Evolutionary conservation across 2,888 invertebrate genomes (phyloP), one percentile per base, ranked within the genome.

Genomic region (Amblyteles armatorius): DNA sequence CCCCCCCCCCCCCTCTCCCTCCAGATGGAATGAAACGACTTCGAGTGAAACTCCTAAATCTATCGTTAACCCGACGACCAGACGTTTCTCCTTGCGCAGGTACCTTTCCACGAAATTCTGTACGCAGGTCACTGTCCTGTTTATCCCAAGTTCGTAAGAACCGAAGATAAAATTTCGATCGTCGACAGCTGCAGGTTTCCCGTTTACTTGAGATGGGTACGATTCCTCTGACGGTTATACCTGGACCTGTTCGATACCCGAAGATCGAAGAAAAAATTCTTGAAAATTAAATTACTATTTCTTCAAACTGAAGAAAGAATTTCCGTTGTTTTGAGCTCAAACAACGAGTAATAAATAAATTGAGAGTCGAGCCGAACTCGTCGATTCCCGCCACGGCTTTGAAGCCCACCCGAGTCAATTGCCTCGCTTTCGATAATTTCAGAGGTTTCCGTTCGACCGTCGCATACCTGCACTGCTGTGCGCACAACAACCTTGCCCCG

Each of bases 401-500:
- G 40, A 40, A 40, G 40, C 40, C 40, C 40, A 16, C 29, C 0
- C 6, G 60, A 33, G 60, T 29, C 29, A n/a, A 57, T 19, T 55
- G 55, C 22, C 13, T 16, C 1, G 33, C 9, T n/a, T 29, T 13
- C 60, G 33, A 33, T 5, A 16, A 63, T 63, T 44, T 22, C 60
- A 13, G 60, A 26, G 60, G 16, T 63, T 29, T 29, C 4, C 29
- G 29, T 63, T 63, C n/a, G 60, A 63, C 13, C 60, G 60, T 29
- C 33, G 13, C 16, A 6, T 13, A 16, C 60, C 29, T 29, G 29
- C 29, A 2, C 11, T 29, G 5, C 60, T 29, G 19, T 60, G 29
- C 16, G 16, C 60, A 63, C 22, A 69, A 69, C 16, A 77, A 79
- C 72, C 44, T 79, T 63, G 55, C 69, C 52, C 65, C 11, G 55